These are phyloP conservation scores for Stigmatopora nigra DNA, from an alignment of 2,113 vertebrate genomes.

Conservation along the genomic window DNA sequence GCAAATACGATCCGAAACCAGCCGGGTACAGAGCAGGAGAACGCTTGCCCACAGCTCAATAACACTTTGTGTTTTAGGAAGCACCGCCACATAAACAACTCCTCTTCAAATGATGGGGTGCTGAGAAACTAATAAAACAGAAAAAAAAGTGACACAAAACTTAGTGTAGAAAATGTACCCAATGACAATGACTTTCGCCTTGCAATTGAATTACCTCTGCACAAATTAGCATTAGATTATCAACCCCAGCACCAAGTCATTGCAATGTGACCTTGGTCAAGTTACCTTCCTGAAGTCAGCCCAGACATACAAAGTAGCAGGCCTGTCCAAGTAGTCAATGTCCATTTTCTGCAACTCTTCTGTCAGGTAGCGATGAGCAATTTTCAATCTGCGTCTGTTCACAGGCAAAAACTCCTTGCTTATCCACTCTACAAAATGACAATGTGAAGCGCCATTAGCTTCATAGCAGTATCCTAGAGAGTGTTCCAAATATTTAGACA, in stretches of 20 bases:
- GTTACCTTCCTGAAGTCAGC: conserved; percentile 86
- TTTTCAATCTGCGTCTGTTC: conserved; percentile 78
- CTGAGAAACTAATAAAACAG: conserved; percentile 73
- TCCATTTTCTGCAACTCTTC: conserved; percentile 76
- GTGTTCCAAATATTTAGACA: conserved; percentile 5
- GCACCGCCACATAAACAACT: conserved; percentile 76
- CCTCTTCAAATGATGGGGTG: conserved; percentile 79
- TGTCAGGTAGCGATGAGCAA: conserved; percentile 77
- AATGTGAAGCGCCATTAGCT: conserved; percentile 1
- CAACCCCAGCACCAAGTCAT: not conserved
- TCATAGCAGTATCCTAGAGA: not conserved
- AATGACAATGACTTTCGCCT: conserved; percentile 1
- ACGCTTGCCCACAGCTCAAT: conserved; percentile 80
- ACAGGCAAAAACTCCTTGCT: conserved; percentile 78
- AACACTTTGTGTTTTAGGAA: conserved; percentile 86
- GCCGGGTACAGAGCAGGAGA: conserved; percentile 81
- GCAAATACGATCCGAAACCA: conserved; percentile 94
- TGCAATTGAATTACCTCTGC: not conserved
- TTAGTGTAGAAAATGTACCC: not conserved
- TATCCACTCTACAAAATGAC: conserved; percentile 80
- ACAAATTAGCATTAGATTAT: conserved; percentile 1
- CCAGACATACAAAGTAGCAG: conserved; percentile 86
- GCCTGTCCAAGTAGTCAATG: conserved; percentile 78
- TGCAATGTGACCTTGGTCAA: not conserved
- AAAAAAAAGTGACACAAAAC: conserved; percentile 10